Evolutionary conservation across 1,140 invertebrate genomes (phyloP).

Genomic region (Pteromalus puparum): DNA sequence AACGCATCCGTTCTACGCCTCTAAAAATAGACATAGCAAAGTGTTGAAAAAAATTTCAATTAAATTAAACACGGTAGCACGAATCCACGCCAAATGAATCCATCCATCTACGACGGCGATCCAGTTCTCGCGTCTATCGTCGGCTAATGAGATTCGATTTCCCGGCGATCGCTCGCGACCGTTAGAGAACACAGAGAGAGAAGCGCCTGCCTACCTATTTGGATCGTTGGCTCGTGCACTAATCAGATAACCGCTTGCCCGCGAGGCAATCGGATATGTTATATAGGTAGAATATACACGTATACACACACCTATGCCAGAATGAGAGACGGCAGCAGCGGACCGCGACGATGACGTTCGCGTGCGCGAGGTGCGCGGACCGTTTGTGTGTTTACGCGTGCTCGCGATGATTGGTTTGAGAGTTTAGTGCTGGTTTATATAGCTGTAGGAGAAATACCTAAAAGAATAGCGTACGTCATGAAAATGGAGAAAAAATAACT

Average conservation of each 20-base stretch:
- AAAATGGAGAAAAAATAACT: no score
- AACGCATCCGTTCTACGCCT: no score
- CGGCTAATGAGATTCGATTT: slow-evolving; percentile 5
- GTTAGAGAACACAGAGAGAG: slow-evolving; percentile 14
- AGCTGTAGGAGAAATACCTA: no score
- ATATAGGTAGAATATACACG: background rate
- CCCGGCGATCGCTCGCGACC: background rate
- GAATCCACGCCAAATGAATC: no score
- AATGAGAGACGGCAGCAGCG: background rate
- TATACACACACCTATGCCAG: background rate
- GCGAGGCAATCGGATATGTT: background rate
- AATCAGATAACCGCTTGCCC: slow-evolving; percentile 8
- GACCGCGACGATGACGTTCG: background rate
- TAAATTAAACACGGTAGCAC: no score
- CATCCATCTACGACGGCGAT: background rate
- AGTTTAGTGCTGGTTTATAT: no score
- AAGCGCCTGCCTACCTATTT: background rate
- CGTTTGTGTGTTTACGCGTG: background rate
- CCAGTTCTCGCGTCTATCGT: background rate
- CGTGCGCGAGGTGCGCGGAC: background rate
- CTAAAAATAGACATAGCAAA: no score
- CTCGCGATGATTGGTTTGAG: background rate
- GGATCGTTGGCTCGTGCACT: background rate
- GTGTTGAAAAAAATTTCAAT: no score
- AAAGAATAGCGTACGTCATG: no score